Conservation (phyloP, 2,888 invertebrate genomes). For the Sinotaia quadrata region DNA sequence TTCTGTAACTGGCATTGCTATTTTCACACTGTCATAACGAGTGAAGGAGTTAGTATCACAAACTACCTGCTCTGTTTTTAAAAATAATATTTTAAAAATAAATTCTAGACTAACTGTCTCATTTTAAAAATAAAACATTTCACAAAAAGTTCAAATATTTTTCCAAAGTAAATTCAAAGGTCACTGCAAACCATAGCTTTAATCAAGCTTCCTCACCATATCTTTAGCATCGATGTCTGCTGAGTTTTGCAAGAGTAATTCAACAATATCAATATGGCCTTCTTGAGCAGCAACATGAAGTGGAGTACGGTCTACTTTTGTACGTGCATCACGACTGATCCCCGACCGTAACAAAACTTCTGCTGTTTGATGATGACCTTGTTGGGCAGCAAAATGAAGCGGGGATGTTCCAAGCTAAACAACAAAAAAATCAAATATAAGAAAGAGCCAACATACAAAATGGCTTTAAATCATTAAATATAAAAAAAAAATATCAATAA, state of each 20-base stretch:
- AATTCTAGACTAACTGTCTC: too few species aligned
- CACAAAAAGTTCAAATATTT: too few species aligned
- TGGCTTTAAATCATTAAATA: not conserved
- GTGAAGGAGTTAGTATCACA: too few species aligned
- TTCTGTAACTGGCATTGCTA: too few species aligned
- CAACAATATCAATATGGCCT: conserved; percentile 84
- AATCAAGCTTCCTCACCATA: conserved; percentile 77
- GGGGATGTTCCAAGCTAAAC: conserved; percentile 89
- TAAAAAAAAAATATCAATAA: too few species aligned
- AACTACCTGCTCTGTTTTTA: too few species aligned
- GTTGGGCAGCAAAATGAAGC: conserved; percentile 87
- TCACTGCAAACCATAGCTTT: too few species aligned
- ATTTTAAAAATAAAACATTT: too few species aligned
- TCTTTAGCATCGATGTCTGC: conserved; percentile 84
- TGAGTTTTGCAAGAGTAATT: conserved; percentile 79
- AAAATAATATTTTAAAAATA: too few species aligned
- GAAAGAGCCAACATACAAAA: not conserved
- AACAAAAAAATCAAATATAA: conserved; percentile 28
- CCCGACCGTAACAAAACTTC: conserved; percentile 88
- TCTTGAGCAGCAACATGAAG: conserved; percentile 90
- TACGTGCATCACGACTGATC: conserved; percentile 88
- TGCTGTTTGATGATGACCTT: conserved; percentile 85
- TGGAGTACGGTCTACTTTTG: conserved; percentile 93
- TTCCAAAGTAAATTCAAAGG: too few species aligned
- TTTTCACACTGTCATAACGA: too few species aligned